Base-by-base conservation (phyloP, 2,113 vertebrate genomes). In the Osmerus mordax region DNA sequence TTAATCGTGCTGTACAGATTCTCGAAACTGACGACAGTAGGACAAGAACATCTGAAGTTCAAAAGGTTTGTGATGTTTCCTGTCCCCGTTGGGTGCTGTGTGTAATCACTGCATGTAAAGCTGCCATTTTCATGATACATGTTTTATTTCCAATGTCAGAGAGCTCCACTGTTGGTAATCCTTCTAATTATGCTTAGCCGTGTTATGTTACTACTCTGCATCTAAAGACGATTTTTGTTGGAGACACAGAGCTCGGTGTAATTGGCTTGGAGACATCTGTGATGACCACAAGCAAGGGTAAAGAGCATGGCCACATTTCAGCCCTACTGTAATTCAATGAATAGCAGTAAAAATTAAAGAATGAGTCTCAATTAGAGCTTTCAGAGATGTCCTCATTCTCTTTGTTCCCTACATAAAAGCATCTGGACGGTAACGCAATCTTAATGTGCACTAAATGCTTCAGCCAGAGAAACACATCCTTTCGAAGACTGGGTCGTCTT, bases 241-340 rank as follows among this genome's bases (percentile, higher is more conserved):
- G 14, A 41, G 36, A 51, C 18, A 51, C 64, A 65, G 64, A 15
- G 25, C 68, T 9, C 13, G 13, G 52, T 61, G 55, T 74, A 84
- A 80, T 77, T 72, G 78, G 72, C 51, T 78, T 73, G 75, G 68
- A 73, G 70, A 71, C 63, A 56, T 51, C 61, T 71, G 64, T 70
- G 69, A 72, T 71, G 70, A 82, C 77, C 69, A 69, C 73, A 63
- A 72, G 54, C 68, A 69, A 41, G 71, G 67, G 65, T 74, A 70
- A 73, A 65, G 21, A 70, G 64, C 51, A 65, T 72, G 58, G 71
- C 69, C 67, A 70, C 71, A 79, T 77, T 83, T 83, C 70, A 82
- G 81, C 77, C 83, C 78, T 81, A 77, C 85, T 84, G 83, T 90
- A 87, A 90, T 87, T 82, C 71, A 67, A 86, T 91, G 87, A 87